phyloP scores from a whole-genome alignment of 2,113 vertebrate species.

The Excalfactoria chinensis region DNA sequence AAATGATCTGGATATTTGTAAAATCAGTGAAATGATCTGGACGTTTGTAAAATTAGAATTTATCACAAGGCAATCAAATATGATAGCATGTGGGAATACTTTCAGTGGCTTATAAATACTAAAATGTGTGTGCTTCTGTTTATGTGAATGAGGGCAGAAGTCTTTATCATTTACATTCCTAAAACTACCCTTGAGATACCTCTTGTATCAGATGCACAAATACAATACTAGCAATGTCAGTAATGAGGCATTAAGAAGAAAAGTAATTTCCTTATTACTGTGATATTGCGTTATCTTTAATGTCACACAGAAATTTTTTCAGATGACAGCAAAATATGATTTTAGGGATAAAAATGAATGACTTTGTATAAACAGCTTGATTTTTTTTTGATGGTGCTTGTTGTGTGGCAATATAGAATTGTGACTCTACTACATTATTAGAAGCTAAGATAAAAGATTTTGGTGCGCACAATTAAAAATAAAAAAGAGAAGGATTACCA shows the following conservation, averaged over 20 bases:
- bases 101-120: constrained; percentile 30
- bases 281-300: constrained; percentile 10
- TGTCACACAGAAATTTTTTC: not conserved
- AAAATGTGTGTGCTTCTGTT: not conserved
- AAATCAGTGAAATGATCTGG: constrained; percentile 4
- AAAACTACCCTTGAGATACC: constrained; percentile 17
- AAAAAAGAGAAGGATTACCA: not conserved
- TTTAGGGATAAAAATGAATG: constrained; percentile 7
- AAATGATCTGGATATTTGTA: not conserved
- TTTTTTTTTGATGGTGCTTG: too few species aligned
- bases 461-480: not conserved
- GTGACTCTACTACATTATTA: not conserved
- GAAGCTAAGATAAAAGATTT: not conserved
- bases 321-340: not conserved
- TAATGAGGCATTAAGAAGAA: constrained; percentile 39
- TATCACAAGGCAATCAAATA: constrained; percentile 11
- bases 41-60: not conserved
- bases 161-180: constrained; percentile 14
- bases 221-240: not conserved
- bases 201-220: constrained; percentile 1
- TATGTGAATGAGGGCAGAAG: not conserved
- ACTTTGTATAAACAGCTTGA: not conserved
- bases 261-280: not conserved
- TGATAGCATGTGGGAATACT: not conserved
- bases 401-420: not conserved